Conservation (phyloP, 1,140 invertebrate species). For the Drosophila mojavensis region DNA sequence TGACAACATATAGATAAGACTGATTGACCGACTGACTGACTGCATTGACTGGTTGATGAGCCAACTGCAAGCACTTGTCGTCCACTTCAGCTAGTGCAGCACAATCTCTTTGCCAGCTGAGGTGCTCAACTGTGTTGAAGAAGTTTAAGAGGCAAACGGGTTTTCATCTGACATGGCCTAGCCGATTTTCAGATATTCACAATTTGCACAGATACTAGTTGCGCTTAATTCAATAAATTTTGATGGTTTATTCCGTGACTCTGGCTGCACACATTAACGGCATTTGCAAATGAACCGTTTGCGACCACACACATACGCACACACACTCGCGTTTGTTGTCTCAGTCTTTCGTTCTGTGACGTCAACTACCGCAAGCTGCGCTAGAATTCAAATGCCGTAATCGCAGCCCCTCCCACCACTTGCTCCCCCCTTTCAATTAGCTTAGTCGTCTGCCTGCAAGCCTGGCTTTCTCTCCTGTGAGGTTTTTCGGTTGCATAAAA, state of each 20-base stretch:
- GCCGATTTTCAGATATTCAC: slow-evolving; percentile 22
- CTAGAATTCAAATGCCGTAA: slow-evolving; percentile 46
- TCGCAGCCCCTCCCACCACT: background rate
- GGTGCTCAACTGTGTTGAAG: background rate
- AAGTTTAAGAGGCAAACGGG: background rate
- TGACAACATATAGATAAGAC: no score
- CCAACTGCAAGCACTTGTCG: no score
- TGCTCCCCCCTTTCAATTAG: background rate
- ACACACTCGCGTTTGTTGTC: slow-evolving; percentile 43
- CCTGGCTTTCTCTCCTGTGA: slow-evolving; percentile 17
- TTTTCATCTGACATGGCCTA: slow-evolving; percentile 16
- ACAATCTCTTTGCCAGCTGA: background rate
- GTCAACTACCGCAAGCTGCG: slow-evolving; percentile 52
- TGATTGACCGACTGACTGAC: no score
- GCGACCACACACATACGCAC: slow-evolving; percentile 20
- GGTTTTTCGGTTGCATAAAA: slow-evolving; percentile 37
- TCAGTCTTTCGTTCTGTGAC: slow-evolving; percentile 53
- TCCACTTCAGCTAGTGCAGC: background rate
- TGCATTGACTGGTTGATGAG: no score
- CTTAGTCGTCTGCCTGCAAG: background rate
- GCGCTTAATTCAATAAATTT: slow-evolving; percentile 29
- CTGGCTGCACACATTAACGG: slow-evolving; percentile 30
- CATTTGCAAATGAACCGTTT: slow-evolving; percentile 36
- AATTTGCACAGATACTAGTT: slow-evolving; percentile 1
- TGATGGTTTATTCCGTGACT: slow-evolving; percentile 19